Evolutionary conservation across 1,140 invertebrate genomes (phyloP).

Genomic region (Cecropterus lyciades): DNA sequence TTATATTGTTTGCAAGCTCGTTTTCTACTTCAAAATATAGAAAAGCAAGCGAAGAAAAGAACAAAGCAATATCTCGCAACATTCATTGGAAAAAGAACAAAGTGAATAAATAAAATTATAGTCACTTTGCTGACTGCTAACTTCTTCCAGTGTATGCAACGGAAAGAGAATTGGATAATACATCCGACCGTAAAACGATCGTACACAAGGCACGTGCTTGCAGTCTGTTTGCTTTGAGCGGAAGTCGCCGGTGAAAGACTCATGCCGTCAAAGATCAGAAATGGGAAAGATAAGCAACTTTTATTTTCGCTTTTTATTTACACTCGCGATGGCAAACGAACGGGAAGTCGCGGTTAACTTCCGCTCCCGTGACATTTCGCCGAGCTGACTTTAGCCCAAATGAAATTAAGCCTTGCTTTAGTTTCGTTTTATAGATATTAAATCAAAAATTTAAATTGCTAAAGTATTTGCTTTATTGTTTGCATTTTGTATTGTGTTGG

Average conservation of each 20-base stretch:
- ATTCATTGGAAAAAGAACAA: neutral
- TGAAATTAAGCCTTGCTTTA: constrained; percentile 26
- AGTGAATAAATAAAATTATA: constrained; percentile 34
- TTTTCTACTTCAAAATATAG: no score
- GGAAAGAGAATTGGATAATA: constrained; percentile 38
- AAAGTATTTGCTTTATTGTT: no score
- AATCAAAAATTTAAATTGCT: no score
- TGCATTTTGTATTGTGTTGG: no score
- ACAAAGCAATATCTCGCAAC: no score
- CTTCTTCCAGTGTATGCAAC: constrained; percentile 29
- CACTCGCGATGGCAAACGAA: constrained; percentile 20
- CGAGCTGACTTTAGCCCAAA: constrained; percentile 18
- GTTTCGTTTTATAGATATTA: constrained; percentile 1
- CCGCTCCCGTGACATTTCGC: constrained; percentile 33
- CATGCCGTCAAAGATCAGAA: constrained; percentile 36
- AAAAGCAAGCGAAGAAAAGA: no score
- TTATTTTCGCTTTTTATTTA: constrained; percentile 27
- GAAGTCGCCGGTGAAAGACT: constrained; percentile 30
- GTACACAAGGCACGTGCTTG: constrained; percentile 31
- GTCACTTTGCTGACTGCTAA: constrained; percentile 30
- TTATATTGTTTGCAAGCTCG: no score
- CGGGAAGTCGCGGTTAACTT: constrained; percentile 29
- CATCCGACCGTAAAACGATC: constrained; percentile 31
- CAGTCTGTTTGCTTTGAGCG: constrained; percentile 31
- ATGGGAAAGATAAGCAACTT: constrained; percentile 36